phyloP scores from a whole-genome alignment of 2,888 invertebrate genomes.

The Drosophila paranaensis region DNA sequence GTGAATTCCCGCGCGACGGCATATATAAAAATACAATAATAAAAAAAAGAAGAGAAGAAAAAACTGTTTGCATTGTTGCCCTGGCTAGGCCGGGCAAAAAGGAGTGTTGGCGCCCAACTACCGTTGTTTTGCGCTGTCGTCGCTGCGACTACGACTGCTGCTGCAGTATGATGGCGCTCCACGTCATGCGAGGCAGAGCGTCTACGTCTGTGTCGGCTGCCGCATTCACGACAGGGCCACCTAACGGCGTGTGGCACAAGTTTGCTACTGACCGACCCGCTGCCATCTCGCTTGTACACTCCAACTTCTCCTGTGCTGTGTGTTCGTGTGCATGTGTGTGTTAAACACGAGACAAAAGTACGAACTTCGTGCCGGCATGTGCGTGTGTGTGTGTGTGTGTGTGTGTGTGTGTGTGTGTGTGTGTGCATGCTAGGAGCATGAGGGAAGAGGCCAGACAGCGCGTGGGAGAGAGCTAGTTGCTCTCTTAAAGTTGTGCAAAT shows the following conservation, averaged over 20 bases:
- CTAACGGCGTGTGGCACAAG: slow-evolving; percentile 82
- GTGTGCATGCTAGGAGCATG: slow-evolving; percentile 31
- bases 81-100: slow-evolving; percentile 39
- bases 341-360: slow-evolving; percentile 55
- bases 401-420: slow-evolving; percentile 6
- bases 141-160: slow-evolving; percentile 51
- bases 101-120: slow-evolving; percentile 34
- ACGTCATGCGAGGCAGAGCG: slow-evolving; percentile 44
- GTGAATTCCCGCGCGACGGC: slow-evolving; percentile 38
- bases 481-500: slow-evolving; percentile 40
- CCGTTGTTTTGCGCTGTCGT: slow-evolving; percentile 50
- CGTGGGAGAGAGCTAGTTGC: slow-evolving; percentile 19
- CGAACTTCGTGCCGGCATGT: slow-evolving; percentile 50
- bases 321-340: slow-evolving; percentile 15
- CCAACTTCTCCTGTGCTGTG: slow-evolving; percentile 43
- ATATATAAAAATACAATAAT: slow-evolving; percentile 37
- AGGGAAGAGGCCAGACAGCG: slow-evolving; percentile 20
- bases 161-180: slow-evolving; percentile 39
- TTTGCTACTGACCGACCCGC: slow-evolving; percentile 81
- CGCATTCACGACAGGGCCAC: slow-evolving; percentile 77
- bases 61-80: slow-evolving; percentile 40
- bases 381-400: slow-evolving; percentile 28
- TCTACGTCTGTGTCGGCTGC: slow-evolving; percentile 64
- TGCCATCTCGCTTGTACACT: slow-evolving; percentile 56
- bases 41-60: neutral